These are phyloP conservation scores for Callimorpha dominula DNA, from an alignment of 2,888 invertebrate genomes.

Conservation along the genomic window DNA sequence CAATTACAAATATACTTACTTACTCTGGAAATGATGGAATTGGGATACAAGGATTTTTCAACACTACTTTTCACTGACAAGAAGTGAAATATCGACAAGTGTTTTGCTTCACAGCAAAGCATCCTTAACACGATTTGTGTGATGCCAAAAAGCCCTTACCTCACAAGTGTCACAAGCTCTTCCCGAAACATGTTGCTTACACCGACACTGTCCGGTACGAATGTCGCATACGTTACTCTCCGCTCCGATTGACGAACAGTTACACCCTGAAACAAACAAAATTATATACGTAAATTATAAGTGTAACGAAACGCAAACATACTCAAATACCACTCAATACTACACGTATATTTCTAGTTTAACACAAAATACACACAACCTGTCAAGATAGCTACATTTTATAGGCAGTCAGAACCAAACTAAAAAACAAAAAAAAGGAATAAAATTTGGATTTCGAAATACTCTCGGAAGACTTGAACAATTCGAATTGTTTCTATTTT, in stretches of 20 bases:
- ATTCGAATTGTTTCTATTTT: background rate
- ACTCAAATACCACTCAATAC: background rate
- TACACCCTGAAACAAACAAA: slow-evolving; percentile 91
- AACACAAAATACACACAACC: background rate
- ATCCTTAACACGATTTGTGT: too few relatives aligned
- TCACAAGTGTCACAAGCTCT: slow-evolving; percentile 91
- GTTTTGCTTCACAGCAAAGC: too few relatives aligned
- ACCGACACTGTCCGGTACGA: slow-evolving; percentile 92
- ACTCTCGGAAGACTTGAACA: background rate
- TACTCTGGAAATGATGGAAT: too few relatives aligned
- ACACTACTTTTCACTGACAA: too few relatives aligned
- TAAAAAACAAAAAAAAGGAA: too few relatives aligned
- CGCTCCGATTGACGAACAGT: slow-evolving; percentile 92
- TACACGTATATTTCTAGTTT: background rate
- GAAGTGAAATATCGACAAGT: too few relatives aligned
- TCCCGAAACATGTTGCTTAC: slow-evolving; percentile 90
- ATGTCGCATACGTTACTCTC: slow-evolving; percentile 91
- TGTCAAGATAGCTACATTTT: background rate
- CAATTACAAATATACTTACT: too few relatives aligned
- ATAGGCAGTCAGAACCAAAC: background rate
- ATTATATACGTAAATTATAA: background rate
- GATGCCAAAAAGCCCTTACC: slow-evolving; percentile 71
- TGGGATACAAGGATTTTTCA: too few relatives aligned
- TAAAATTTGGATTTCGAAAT: background rate
- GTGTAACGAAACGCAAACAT: background rate